These are phyloP conservation scores for Psylliodes chrysocephalus DNA, from an alignment of 2,888 invertebrate genomes.

Conservation along the genomic window DNA sequence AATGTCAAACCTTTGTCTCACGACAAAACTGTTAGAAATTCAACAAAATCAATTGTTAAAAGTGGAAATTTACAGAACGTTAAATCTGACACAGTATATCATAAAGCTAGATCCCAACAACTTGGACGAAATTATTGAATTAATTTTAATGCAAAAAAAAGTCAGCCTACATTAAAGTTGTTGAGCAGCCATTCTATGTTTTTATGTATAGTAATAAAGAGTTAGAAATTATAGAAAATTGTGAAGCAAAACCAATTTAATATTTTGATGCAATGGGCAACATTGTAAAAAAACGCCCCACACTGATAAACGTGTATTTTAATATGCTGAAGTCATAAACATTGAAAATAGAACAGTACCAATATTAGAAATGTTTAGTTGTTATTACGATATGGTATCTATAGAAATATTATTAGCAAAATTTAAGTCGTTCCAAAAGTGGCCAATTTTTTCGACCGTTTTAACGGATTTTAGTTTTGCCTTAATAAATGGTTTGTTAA, in stretches of 20 bases:
- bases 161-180: slow-evolving; percentile 7
- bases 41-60: no score
- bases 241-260: not conserved
- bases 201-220: slow-evolving; percentile 19
- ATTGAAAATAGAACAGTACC: slow-evolving; percentile 7
- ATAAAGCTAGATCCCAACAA: not conserved
- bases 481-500: no score
- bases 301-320: slow-evolving; percentile 17
- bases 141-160: slow-evolving; percentile 14
- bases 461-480: no score
- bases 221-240: slow-evolving; percentile 17
- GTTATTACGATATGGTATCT: slow-evolving; percentile 21
- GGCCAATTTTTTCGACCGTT: no score
- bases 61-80: no score
- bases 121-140: no score
- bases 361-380: slow-evolving; percentile 11
- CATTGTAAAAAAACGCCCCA: slow-evolving; percentile 12
- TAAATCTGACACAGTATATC: no score
- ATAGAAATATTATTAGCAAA: slow-evolving; percentile 13
- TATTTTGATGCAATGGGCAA: slow-evolving; percentile 28
- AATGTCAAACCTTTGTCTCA: not conserved
- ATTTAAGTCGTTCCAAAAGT: slow-evolving; percentile 24
- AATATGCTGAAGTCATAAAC: slow-evolving; percentile 25
- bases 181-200: slow-evolving; percentile 20
- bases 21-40: no score